Conservation (phyloP, 2,888 invertebrate species). For the Agrotis segetum region DNA sequence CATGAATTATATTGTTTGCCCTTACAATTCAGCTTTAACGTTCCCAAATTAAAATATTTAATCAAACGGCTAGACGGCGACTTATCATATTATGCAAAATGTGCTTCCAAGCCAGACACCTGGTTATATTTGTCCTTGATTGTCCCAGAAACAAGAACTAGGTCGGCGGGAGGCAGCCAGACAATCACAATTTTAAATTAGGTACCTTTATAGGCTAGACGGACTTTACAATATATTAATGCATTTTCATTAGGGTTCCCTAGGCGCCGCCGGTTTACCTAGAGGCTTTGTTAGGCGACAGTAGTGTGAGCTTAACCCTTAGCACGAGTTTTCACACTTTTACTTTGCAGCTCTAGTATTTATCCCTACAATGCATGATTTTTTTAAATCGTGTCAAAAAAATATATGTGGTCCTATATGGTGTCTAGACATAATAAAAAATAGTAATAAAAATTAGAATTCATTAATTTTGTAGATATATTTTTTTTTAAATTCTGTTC, state of each 20-base stretch:
- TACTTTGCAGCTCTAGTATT: too few relatives aligned
- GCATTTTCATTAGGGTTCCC: constrained; percentile 70
- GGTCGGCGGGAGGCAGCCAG: constrained; percentile 86
- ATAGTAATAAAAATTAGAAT: too few relatives aligned
- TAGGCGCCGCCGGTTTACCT: constrained; percentile 35
- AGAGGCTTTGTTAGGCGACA: too few relatives aligned
- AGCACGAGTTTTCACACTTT: too few relatives aligned
- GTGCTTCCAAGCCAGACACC: constrained; percentile 81
- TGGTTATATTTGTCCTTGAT: constrained; percentile 84
- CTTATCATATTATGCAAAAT: constrained; percentile 85
- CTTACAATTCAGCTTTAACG: constrained; percentile 64
- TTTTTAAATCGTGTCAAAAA: too few relatives aligned
- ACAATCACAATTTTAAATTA: constrained; percentile 90
- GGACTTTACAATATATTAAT: constrained; percentile 73
- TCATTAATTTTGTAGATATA: too few relatives aligned
- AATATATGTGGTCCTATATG: too few relatives aligned
- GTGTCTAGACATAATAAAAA: too few relatives aligned
- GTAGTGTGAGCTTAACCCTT: too few relatives aligned
- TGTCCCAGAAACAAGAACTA: constrained; percentile 85
- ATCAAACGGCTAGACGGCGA: constrained; percentile 80
- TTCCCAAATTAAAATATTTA: constrained; percentile 67
- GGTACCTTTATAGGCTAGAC: constrained; percentile 74
- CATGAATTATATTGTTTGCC: constrained; percentile 58
- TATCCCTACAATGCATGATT: too few relatives aligned
- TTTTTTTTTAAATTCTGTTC: too few relatives aligned